Evolutionary conservation across 2,888 invertebrate genomes (phyloP).

Genomic region (Eudasyphora cyanicolor): DNA sequence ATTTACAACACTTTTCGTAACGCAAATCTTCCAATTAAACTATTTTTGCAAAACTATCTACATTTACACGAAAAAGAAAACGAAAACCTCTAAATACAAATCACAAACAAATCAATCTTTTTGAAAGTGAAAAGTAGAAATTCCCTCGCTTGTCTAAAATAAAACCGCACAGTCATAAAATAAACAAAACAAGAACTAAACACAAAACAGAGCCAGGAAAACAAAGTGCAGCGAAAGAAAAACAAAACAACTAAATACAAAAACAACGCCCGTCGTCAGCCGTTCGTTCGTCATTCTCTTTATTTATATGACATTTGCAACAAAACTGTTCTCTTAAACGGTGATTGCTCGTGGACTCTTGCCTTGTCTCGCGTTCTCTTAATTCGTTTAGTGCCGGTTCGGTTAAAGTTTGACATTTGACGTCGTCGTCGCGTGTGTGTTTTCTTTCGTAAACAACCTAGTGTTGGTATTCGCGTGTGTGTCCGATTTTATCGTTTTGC

Average conservation of each 20-base stretch:
- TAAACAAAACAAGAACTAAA: slow-evolving; percentile 29
- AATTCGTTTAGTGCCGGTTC: slow-evolving; percentile 49
- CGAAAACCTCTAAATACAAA: background rate
- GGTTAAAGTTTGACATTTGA: slow-evolving; percentile 63
- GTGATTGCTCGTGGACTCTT: background rate
- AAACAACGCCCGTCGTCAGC: slow-evolving; percentile 62
- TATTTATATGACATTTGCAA: no score
- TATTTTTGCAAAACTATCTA: background rate
- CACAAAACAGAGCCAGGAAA: slow-evolving; percentile 39
- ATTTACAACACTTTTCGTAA: slow-evolving; percentile 1
- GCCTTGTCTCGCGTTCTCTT: slow-evolving; percentile 41
- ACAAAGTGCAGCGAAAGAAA: background rate
- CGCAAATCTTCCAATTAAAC: slow-evolving; percentile 16
- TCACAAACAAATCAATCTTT: background rate
- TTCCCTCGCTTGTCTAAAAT: background rate
- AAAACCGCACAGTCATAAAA: slow-evolving; percentile 17
- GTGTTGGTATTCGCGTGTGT: slow-evolving; percentile 17
- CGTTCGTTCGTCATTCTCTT: no score
- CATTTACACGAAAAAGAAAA: background rate
- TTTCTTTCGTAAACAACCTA: slow-evolving; percentile 16
- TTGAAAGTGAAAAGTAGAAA: background rate
- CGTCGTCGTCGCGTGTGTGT: slow-evolving; percentile 20
- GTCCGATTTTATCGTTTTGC: background rate
- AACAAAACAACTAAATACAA: slow-evolving; percentile 51
- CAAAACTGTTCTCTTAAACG: slow-evolving; percentile 52